Evolutionary conservation across 92 coral and sea anemone species (phyloP).

Genomic region (Epizoanthus rinbou): DNA sequence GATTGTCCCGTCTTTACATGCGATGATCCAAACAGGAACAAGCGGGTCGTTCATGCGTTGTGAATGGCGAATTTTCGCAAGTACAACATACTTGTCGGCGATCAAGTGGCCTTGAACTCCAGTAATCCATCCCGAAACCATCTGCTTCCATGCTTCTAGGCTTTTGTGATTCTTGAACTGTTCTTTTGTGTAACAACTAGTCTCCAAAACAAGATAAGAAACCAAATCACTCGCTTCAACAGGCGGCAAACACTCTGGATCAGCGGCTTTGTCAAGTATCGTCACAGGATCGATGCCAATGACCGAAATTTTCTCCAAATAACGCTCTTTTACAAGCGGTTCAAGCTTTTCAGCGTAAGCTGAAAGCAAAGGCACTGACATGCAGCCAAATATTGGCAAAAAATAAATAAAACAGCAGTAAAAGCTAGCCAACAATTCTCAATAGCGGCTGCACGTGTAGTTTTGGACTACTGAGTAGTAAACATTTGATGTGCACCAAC

Average conservation of each 20-base stretch:
- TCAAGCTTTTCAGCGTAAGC: conserved; percentile 52
- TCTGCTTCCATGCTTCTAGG: conserved; percentile 37
- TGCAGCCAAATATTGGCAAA: too few species aligned
- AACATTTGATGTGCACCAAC: too few species aligned
- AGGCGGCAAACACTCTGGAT: conserved; percentile 46
- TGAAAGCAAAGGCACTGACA: conserved; percentile 8
- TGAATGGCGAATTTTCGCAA: conserved; percentile 51
- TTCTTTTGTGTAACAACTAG: conserved; percentile 38
- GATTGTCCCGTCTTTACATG: conserved; percentile 44
- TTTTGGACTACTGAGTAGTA: too few species aligned
- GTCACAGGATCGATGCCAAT: conserved; percentile 53
- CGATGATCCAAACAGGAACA: conserved; percentile 48
- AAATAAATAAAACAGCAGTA: too few species aligned
- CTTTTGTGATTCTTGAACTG: conserved; percentile 32
- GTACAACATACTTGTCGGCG: conserved; percentile 47
- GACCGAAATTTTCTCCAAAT: conserved; percentile 51
- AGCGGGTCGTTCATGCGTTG: conserved; percentile 54
- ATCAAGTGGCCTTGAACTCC: conserved; percentile 42
- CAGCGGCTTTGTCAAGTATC: conserved; percentile 26
- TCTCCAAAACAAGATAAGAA: conserved; percentile 47
- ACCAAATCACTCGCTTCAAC: conserved; percentile 38
- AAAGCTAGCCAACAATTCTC: too few species aligned
- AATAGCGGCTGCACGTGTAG: too few species aligned
- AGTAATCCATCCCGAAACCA: conserved; percentile 48
- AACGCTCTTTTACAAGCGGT: conserved; percentile 44